phyloP scores from a whole-genome alignment of 2,113 vertebrate genomes.

The Cardinalis cardinalis region DNA sequence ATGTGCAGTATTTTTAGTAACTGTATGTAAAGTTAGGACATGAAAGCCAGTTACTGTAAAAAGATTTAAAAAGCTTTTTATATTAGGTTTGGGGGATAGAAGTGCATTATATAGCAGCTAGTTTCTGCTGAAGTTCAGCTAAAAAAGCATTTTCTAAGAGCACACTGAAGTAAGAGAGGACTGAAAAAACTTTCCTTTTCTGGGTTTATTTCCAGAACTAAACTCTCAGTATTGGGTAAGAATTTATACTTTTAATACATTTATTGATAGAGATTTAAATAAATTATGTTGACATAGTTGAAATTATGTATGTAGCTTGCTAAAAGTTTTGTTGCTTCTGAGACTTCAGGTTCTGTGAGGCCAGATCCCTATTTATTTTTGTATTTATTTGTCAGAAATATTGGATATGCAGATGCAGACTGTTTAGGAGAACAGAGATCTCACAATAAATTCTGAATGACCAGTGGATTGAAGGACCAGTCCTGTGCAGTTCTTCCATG shows the following conservation, averaged over 20 bases:
- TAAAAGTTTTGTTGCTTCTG: slow-evolving; percentile 46
- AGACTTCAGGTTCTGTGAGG: slow-evolving; percentile 58
- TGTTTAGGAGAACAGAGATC: slow-evolving; percentile 13
- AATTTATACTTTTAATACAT: slow-evolving; percentile 67
- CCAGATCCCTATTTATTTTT: slow-evolving; percentile 73
- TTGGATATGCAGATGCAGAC: slow-evolving; percentile 8
- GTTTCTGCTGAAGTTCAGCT: slow-evolving; percentile 55
- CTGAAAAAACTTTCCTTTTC: slow-evolving; percentile 50
- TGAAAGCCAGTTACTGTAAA: slow-evolving; percentile 64
- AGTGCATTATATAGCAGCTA: slow-evolving; percentile 50
- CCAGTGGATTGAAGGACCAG: slow-evolving; percentile 2
- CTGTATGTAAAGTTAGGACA: slow-evolving; percentile 58
- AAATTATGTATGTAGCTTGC: slow-evolving; percentile 60
- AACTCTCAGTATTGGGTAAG: slow-evolving; percentile 57
- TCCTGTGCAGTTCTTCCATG: slow-evolving; percentile 33
- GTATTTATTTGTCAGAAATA: slow-evolving; percentile 71
- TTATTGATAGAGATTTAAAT: slow-evolving; percentile 65
- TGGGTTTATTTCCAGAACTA: slow-evolving; percentile 55
- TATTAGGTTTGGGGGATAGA: slow-evolving; percentile 51
- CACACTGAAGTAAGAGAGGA: slow-evolving; percentile 45
- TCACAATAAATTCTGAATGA: slow-evolving; percentile 3
- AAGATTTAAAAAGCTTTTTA: slow-evolving; percentile 64
- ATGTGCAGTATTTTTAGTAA: slow-evolving; percentile 52
- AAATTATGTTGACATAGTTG: slow-evolving; percentile 64
- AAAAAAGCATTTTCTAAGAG: slow-evolving; percentile 51